These are phyloP conservation scores for Noctuana brunneofusca DNA, from an alignment of 2,888 invertebrate genomes.

Conservation along the genomic window DNA sequence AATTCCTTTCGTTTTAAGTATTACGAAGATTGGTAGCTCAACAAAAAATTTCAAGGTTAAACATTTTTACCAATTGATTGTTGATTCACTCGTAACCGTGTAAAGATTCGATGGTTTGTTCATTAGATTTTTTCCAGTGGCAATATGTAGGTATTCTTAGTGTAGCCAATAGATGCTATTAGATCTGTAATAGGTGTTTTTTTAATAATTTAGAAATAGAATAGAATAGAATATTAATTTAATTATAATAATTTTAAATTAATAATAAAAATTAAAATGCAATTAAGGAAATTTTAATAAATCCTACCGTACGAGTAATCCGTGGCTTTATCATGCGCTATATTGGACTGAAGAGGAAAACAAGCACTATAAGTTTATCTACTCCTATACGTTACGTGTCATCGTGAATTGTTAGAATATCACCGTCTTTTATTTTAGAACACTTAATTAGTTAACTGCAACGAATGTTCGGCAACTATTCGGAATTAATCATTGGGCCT, in stretches of 20 bases:
- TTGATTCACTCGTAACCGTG: not conserved
- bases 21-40: conserved; percentile 15
- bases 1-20: not conserved
- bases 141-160: not conserved
- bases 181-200: too few relatives aligned
- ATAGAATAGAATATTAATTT: not conserved
- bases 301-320: not conserved
- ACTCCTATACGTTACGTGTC: not conserved
- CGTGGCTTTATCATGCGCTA: not conserved
- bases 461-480: too few relatives aligned
- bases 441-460: too few relatives aligned
- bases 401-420: not conserved
- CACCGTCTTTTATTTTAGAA: not conserved
- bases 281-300: not conserved
- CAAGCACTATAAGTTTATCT: not conserved
- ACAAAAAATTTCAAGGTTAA: conserved; percentile 17
- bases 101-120: not conserved
- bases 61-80: conserved; percentile 6
- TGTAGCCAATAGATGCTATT: too few relatives aligned
- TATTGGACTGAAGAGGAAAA: conserved; percentile 5
- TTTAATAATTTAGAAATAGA: too few relatives aligned
- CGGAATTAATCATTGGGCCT: too few relatives aligned
- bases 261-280: not conserved
- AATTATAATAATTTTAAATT: not conserved
- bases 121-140: not conserved